A percentile compares a stretch with the other conserved stretches of the same genome.
phyloP scores from a whole-genome alignment of 2,797 vertebrate genomes.

The Phrynocephalus vlangalii region DNA sequence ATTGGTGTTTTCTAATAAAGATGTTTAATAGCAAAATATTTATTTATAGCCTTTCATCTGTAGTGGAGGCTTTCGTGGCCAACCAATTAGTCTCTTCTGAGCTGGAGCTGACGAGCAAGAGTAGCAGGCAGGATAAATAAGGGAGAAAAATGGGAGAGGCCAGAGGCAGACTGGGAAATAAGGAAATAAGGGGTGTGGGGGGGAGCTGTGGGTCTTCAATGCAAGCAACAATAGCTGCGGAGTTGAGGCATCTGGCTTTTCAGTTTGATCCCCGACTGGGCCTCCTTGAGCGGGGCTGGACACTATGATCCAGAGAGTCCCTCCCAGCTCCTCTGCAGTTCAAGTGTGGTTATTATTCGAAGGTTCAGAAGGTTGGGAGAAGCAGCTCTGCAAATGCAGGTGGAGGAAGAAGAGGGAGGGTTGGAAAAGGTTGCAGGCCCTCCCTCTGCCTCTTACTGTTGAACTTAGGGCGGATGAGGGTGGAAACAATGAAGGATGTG shows the following conservation, averaged over 20 bases:
- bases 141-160: background rate
- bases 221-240: background rate
- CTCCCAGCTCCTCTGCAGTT: too few species aligned
- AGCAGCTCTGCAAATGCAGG: background rate
- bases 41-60: conserved; percentile 24
- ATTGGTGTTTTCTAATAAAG: conserved; percentile 33
- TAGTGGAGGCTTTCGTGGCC: conserved; percentile 2
- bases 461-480: background rate
- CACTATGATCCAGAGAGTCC: too few species aligned
- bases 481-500: too few species aligned
- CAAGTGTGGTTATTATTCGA: too few species aligned
- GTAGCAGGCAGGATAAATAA: background rate
- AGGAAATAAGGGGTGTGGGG: background rate
- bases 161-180: background rate
- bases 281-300: too few species aligned
- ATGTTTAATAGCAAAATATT: background rate
- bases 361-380: background rate
- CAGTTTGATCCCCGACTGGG: too few species aligned
- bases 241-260: too few species aligned
- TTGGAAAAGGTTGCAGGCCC: background rate
- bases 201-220: background rate
- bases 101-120: rapidly evolving
- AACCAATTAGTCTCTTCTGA: background rate
- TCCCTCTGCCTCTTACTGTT: background rate
- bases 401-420: background rate